A percentile compares a stretch with the other conserved stretches of the same genome.
These are phyloP conservation scores for Microcaecilia unicolor DNA, from an alignment of 2,797 vertebrate species.

Conservation along the genomic window DNA sequence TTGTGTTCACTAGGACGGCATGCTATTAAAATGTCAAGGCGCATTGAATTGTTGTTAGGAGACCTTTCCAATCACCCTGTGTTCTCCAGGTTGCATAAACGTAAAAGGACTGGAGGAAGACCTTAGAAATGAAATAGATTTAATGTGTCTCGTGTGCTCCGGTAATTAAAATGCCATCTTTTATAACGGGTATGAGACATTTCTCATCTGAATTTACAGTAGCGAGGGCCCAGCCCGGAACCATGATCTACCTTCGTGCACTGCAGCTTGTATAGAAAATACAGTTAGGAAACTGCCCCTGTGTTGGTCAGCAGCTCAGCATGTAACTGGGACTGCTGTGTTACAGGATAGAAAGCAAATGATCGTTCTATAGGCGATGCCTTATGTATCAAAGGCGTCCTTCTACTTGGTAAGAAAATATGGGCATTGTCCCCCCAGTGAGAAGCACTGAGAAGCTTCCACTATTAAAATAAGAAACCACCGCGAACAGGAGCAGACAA, in stretches of 20 bases:
- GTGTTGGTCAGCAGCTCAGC: constrained; percentile 10
- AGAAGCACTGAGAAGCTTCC: constrained; percentile 26
- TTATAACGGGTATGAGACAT: constrained; percentile 31
- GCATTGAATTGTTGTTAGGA: constrained; percentile 69
- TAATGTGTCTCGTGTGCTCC: not conserved
- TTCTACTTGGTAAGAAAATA: constrained; percentile 35
- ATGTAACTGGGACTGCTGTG: constrained; percentile 14
- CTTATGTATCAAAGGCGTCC: no score
- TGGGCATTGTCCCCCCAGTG: constrained; percentile 17
- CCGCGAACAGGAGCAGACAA: constrained; percentile 30
- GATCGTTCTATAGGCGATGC: constrained; percentile 17
- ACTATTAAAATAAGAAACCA: constrained; percentile 27
- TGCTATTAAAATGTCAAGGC: constrained; percentile 79
- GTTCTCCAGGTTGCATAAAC: constrained; percentile 44
- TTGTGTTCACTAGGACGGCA: constrained; percentile 65
- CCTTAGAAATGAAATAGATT: constrained; percentile 43
- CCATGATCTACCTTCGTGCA: no score
- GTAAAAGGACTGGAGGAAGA: constrained; percentile 42
- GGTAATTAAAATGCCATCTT: constrained; percentile 60
- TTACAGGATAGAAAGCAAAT: constrained; percentile 35
- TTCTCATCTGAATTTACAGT: constrained; percentile 18
- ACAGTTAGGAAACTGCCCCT: constrained; percentile 7
- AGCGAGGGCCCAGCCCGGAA: constrained; percentile 5
- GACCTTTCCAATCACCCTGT: constrained; percentile 55
- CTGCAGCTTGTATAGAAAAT: constrained; percentile 12